A percentile compares a stretch with the other conserved stretches of the same genome.
These are phyloP conservation scores for Caenorhabditis doughertyi DNA, from an alignment of 2,888 invertebrate genomes.

Conservation along the genomic window DNA sequence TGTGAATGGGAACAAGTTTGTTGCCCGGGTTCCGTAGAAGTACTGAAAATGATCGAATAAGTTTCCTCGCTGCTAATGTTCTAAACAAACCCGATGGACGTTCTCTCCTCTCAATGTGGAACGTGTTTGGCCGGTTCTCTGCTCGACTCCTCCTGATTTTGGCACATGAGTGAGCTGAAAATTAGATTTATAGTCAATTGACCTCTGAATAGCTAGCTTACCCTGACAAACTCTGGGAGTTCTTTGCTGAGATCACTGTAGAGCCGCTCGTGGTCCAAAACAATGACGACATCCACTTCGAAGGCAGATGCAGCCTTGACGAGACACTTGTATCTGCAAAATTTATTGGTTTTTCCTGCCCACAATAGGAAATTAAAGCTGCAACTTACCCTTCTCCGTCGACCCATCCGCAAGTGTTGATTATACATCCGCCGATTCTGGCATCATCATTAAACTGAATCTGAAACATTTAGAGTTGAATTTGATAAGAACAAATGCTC, in stretches of 20 bases:
- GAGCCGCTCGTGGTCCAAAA: slow-evolving; percentile 95
- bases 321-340: slow-evolving; percentile 84
- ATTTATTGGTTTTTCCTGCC: neutral
- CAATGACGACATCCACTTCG: slow-evolving; percentile 95
- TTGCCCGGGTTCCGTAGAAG: slow-evolving; percentile 93
- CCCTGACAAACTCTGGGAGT: slow-evolving; percentile 93
- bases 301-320: slow-evolving; percentile 94
- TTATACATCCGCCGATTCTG: slow-evolving; percentile 89
- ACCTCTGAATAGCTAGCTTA: neutral
- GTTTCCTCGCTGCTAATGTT: too few relatives aligned
- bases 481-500: neutral
- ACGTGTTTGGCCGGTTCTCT: slow-evolving; percentile 69
- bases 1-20: slow-evolving; percentile 87
- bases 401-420: slow-evolving; percentile 98
- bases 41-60: too few relatives aligned
- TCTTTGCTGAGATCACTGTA: slow-evolving; percentile 95
- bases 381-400: slow-evolving; percentile 90
- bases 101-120: slow-evolving; percentile 61
- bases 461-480: slow-evolving; percentile 83
- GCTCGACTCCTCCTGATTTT: slow-evolving; percentile 93
- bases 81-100: slow-evolving; percentile 82
- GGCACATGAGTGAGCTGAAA: slow-evolving; percentile 89
- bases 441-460: slow-evolving; percentile 69
- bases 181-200: too few relatives aligned
- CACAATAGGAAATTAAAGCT: too few relatives aligned